These are phyloP conservation scores for Telmatherina bonti DNA, from an alignment of 2,797 vertebrate species.

Conservation along the genomic window DNA sequence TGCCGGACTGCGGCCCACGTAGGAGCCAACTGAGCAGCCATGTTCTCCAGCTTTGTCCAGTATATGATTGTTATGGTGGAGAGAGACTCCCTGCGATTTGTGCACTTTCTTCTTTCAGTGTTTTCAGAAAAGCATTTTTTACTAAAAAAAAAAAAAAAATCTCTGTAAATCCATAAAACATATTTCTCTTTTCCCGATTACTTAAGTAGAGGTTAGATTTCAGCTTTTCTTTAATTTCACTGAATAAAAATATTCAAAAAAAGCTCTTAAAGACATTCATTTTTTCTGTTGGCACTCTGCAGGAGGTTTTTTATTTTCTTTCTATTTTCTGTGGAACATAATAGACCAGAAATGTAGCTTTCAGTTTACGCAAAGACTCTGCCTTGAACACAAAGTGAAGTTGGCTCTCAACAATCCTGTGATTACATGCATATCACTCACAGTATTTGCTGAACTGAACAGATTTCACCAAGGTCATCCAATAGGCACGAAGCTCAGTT, in stretches of 20 bases:
- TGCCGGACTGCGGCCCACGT: no score
- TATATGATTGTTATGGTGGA: slow-evolving; percentile 47
- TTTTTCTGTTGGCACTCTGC: slow-evolving; percentile 33
- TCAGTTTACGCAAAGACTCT: slow-evolving; percentile 33
- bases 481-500: slow-evolving; percentile 43
- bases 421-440: slow-evolving; percentile 69
- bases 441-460: slow-evolving; percentile 70
- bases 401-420: slow-evolving; percentile 50
- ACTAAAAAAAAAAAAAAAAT: no score
- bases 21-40: no score
- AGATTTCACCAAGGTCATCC: slow-evolving; percentile 73
- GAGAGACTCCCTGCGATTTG: slow-evolving; percentile 40
- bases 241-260: slow-evolving; percentile 10
- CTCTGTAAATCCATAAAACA: slow-evolving; percentile 5
- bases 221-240: neutral
- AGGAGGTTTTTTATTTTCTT: slow-evolving; percentile 23
- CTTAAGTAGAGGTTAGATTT: slow-evolving; percentile 13
- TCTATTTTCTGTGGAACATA: slow-evolving; percentile 12
- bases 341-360: slow-evolving; percentile 32
- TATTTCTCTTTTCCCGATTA: slow-evolving; percentile 28
- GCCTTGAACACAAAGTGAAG: slow-evolving; percentile 37
- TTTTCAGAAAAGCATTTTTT: slow-evolving; percentile 34
- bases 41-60: slow-evolving; percentile 61
- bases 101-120: slow-evolving; percentile 28
- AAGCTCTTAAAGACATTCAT: slow-evolving; percentile 33